These are phyloP conservation scores for Brachyalestes nurse DNA, from an alignment of 2,797 vertebrate species.

Conservation along the genomic window DNA sequence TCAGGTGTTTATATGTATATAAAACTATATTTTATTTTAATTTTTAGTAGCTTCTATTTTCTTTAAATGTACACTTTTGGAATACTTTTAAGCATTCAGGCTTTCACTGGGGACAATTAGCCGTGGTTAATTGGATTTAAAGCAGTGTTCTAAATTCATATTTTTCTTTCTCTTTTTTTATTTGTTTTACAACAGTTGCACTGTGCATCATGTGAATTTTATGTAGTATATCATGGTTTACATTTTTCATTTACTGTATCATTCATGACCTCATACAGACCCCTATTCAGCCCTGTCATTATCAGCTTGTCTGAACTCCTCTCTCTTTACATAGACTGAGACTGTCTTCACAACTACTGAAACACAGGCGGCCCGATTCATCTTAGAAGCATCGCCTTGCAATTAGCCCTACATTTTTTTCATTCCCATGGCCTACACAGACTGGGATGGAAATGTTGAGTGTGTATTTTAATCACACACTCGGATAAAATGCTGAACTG, in stretches of 20 bases:
- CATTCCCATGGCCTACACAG: background rate
- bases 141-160: too few species aligned
- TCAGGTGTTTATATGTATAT: too few species aligned
- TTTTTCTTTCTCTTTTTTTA: too few species aligned
- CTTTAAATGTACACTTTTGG: background rate
- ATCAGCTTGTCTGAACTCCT: conserved; percentile 8
- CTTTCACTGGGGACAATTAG: too few species aligned
- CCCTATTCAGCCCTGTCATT: conserved; percentile 30
- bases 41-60: too few species aligned
- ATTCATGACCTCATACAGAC: conserved; percentile 13
- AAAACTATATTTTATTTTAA: background rate
- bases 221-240: too few species aligned
- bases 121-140: too few species aligned
- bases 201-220: too few species aligned
- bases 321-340: background rate
- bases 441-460: background rate
- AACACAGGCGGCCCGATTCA: background rate
- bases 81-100: background rate
- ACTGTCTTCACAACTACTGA: background rate
- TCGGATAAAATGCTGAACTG: background rate
- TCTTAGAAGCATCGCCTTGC: background rate
- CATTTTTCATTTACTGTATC: background rate
- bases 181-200: too few species aligned
- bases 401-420: conserved; percentile 8
- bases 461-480: background rate